Conservation (phyloP, 2,888 invertebrate species). For the Coleophora deauratella region DNA sequence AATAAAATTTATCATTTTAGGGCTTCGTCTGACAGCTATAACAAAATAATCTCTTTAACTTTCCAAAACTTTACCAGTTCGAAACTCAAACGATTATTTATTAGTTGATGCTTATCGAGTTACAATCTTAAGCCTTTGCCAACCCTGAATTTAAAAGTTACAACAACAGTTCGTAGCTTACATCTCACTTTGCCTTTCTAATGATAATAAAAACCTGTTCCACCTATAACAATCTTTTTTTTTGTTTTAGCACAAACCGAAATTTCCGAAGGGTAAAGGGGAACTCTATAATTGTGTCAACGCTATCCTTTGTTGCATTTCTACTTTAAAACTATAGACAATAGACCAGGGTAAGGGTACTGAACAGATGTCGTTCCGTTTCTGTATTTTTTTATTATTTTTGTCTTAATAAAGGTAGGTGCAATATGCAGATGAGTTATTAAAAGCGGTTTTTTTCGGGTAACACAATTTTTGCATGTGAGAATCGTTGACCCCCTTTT, state of each 20-base stretch:
- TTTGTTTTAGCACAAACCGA: slow-evolving; percentile 56
- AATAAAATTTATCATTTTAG: too few relatives aligned
- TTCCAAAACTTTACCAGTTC: too few relatives aligned
- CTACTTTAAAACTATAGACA: slow-evolving; percentile 52
- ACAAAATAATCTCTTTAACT: too few relatives aligned
- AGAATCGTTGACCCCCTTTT: slow-evolving; percentile 60
- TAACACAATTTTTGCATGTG: slow-evolving; percentile 36
- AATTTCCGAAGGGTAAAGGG: slow-evolving; percentile 41
- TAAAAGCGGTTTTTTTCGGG: slow-evolving; percentile 55
- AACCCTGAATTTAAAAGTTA: slow-evolving; percentile 41
- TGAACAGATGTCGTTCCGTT: slow-evolving; percentile 44
- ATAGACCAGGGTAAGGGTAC: slow-evolving; percentile 36
- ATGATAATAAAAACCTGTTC: slow-evolving; percentile 71
- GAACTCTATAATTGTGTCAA: slow-evolving; percentile 60
- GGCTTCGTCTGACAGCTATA: too few relatives aligned
- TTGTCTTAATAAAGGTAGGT: slow-evolving; percentile 61
- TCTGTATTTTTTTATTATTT: slow-evolving; percentile 13
- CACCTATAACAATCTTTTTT: slow-evolving; percentile 56
- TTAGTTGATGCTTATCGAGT: too few relatives aligned
- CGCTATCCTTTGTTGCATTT: slow-evolving; percentile 42
- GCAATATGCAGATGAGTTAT: slow-evolving; percentile 50
- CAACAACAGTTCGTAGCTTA: slow-evolving; percentile 47
- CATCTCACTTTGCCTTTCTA: slow-evolving; percentile 66
- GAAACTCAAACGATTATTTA: too few relatives aligned
- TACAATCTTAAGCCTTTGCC: slow-evolving; percentile 13